Base-by-base conservation (phyloP, 2,797 vertebrate genomes). In the Sebastes kiyomatsui region DNA sequence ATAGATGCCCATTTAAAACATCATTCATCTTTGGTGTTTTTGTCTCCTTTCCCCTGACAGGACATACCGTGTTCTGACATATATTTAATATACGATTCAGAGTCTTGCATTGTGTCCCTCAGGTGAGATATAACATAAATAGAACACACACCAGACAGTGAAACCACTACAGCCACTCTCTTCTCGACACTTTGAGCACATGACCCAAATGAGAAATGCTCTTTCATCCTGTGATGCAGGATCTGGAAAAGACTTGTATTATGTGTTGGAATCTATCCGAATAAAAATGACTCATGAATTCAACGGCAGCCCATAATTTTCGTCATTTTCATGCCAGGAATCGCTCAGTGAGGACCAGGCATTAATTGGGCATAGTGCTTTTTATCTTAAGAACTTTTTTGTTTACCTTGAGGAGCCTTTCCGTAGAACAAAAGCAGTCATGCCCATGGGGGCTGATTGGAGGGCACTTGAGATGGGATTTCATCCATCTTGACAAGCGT, bases 111-210 rank as follows among this genome's bases (percentile, higher is more conserved):
- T 73, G 60, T 52, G 61, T 69, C 35, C 72, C 32, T 13, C 58
- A 77, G 80, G 78, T 79, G 72, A 54, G 52, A 54, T 56, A 22
- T 32, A 70, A 77, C 54, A 72, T 55, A 89, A 82, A 80, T 69
- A 67, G 78, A 61, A 12, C 80, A 83, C 28, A 35, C 35, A 72
- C 28, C 35, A 67, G 74, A 74, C 22, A 66, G 59, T 56, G 32
- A 80, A 82, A 84, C 78, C 75, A 84, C 75, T 66, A 4, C 61
- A 84, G 66, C 67, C 75, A 30, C 38, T 33, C 59, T 72, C 75
- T 66, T 72, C 4, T 27, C 65, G 79, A 87, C 82, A 78, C 66
- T 87, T 87, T 82, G 18, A 86, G 83, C 54, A 85, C 74, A 79
- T 32, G 79, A 84, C 67, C 83, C 32, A 79, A 72, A 84, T 86